Evolutionary conservation across 2,888 invertebrate species (phyloP).

Genomic region (Gastrophysa polygoni): DNA sequence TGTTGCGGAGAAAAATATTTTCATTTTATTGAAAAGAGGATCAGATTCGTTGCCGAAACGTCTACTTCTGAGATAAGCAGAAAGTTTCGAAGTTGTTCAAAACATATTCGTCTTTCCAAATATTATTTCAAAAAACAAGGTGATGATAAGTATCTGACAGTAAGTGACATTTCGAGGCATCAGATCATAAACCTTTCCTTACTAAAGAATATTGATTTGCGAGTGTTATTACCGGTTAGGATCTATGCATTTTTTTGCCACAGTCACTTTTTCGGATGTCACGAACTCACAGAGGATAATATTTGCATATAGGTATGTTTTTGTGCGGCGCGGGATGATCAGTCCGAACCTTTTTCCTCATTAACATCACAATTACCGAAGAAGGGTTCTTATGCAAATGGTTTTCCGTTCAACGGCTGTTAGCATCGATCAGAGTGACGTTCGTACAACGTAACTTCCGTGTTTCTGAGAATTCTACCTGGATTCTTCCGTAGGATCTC

Average conservation of each 20-base stretch:
- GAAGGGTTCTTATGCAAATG: constrained; percentile 40
- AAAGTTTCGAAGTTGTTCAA: too few relatives aligned
- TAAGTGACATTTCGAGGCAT: too few relatives aligned
- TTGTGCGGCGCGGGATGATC: background rate
- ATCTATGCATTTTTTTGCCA: background rate
- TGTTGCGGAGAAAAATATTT: too few relatives aligned
- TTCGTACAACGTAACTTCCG: background rate
- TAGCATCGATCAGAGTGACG: constrained; percentile 7
- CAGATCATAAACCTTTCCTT: too few relatives aligned
- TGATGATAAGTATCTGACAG: too few relatives aligned
- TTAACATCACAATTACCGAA: constrained; percentile 55
- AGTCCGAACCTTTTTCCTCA: constrained; percentile 19
- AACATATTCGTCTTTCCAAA: too few relatives aligned
- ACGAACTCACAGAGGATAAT: background rate
- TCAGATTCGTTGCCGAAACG: too few relatives aligned
- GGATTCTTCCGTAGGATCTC: background rate
- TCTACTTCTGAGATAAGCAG: too few relatives aligned
- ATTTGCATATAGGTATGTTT: background rate
- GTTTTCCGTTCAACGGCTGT: constrained; percentile 19
- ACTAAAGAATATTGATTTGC: too few relatives aligned
- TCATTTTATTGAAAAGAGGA: too few relatives aligned
- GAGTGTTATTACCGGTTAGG: background rate
- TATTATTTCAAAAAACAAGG: too few relatives aligned
- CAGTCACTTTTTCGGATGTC: background rate
- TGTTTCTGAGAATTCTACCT: background rate